These are phyloP conservation scores for Sebastiscus tertius DNA, from an alignment of 2,797 vertebrate species.

Conservation along the genomic window DNA sequence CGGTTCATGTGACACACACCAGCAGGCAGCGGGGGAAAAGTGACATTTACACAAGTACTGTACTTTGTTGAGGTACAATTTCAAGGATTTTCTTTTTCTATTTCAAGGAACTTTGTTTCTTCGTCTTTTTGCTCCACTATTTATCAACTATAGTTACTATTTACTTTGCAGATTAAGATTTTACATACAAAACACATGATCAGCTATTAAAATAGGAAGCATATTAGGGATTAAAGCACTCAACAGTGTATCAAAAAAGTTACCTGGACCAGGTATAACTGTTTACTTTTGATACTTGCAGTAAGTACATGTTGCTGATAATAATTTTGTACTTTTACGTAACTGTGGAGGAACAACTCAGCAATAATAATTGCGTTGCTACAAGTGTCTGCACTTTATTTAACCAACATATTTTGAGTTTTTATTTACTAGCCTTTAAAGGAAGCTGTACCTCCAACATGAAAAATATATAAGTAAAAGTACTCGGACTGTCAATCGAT, in stretches of 20 bases:
- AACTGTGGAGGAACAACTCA: neutral
- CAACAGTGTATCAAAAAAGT: too few relatives aligned
- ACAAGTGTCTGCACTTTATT: neutral
- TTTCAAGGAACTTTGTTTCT: neutral
- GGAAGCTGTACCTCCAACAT: neutral
- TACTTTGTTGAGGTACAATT: neutral
- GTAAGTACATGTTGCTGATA: neutral
- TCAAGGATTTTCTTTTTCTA: neutral
- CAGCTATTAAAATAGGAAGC: neutral
- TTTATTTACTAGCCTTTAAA: neutral
- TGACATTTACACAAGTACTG: neutral
- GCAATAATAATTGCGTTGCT: neutral
- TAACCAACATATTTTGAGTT: neutral
- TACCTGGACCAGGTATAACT: too few relatives aligned
- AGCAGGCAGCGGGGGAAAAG: neutral
- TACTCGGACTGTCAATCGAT: too few relatives aligned
- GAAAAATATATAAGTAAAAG: neutral
- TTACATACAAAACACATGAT: neutral
- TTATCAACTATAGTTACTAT: neutral
- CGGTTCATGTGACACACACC: slow-evolving; percentile 17
- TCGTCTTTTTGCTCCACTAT: neutral
- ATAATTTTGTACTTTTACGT: neutral
- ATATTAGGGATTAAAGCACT: neutral
- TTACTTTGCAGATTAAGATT: neutral
- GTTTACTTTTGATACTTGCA: neutral